Conservation (phyloP, 1,140 invertebrate species). For the Macrobrachium rosenbergii region DNA sequence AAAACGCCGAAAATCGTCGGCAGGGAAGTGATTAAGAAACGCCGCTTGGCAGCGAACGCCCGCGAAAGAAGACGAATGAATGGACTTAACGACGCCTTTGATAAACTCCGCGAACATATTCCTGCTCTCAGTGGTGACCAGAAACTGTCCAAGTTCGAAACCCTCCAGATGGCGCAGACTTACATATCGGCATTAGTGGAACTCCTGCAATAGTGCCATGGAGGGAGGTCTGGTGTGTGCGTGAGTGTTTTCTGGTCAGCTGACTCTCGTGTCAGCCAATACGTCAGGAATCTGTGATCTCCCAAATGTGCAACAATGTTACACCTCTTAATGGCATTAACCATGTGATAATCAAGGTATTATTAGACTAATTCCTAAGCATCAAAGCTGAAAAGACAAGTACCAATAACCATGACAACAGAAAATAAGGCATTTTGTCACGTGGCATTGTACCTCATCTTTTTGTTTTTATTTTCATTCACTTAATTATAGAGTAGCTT, state of each 20-base stretch:
- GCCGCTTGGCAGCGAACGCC: conserved; percentile 83
- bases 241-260: conserved; percentile 52
- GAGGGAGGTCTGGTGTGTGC: neutral
- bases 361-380: too few species aligned
- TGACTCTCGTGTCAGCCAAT: conserved; percentile 8
- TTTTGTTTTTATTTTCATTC: too few species aligned
- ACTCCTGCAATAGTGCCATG: conserved; percentile 40
- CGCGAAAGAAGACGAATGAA: conserved; percentile 85
- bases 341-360: too few species aligned
- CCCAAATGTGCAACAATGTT: neutral
- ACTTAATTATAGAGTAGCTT: too few species aligned
- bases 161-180: conserved; percentile 89
- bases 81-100: conserved; percentile 86
- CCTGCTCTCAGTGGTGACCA: conserved; percentile 82
- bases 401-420: too few species aligned
- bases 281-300: conserved; percentile 35
- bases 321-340: too few species aligned
- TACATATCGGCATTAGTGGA: conserved; percentile 80
- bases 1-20: conserved; percentile 42
- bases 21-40: conserved; percentile 61
- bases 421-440: too few species aligned
- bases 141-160: conserved; percentile 89
- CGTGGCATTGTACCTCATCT: too few species aligned
- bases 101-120: conserved; percentile 84
- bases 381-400: too few species aligned